Conservation (phyloP, 2,113 vertebrate genomes). For the Hippocampus comes region DNA sequence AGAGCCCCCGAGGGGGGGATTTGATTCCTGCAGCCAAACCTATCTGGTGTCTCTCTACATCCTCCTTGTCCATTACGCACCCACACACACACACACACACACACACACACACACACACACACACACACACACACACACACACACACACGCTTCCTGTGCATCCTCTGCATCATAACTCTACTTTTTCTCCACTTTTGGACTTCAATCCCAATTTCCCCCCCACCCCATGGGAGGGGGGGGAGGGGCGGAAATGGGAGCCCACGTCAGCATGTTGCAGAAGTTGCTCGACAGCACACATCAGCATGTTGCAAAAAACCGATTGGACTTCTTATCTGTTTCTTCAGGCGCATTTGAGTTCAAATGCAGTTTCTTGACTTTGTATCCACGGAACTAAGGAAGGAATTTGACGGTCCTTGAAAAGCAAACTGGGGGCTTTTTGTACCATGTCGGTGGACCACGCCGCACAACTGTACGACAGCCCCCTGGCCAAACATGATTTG, state of each 20-base stretch:
- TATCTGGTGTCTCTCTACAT: constrained; percentile 64
- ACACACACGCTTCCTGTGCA: constrained; percentile 6
- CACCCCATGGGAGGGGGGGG: no score
- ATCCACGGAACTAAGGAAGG: not conserved
- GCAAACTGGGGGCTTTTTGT: not conserved
- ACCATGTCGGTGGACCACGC: not conserved
- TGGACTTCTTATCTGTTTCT: constrained; percentile 49
- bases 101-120: no score
- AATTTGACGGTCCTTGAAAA: not conserved
- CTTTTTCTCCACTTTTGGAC: constrained; percentile 56
- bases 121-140: constrained; percentile 16
- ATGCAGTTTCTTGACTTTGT: constrained; percentile 18
- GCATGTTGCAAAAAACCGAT: constrained; percentile 58
- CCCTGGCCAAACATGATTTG: not conserved
- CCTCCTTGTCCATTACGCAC: constrained; percentile 49
- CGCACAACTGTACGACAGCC: not conserved
- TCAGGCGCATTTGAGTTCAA: constrained; percentile 28
- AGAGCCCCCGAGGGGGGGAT: constrained; percentile 45
- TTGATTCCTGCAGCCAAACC: constrained; percentile 54
- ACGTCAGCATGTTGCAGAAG: constrained; percentile 68
- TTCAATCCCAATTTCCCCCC: constrained; percentile 35
- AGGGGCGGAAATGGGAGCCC: constrained; percentile 51
- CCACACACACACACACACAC: no score
- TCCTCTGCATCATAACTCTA: constrained; percentile 36
- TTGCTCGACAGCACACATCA: constrained; percentile 63